Evolutionary conservation across 2,113 vertebrate species (phyloP).

Genomic region (Ictalurus furcatus): DNA sequence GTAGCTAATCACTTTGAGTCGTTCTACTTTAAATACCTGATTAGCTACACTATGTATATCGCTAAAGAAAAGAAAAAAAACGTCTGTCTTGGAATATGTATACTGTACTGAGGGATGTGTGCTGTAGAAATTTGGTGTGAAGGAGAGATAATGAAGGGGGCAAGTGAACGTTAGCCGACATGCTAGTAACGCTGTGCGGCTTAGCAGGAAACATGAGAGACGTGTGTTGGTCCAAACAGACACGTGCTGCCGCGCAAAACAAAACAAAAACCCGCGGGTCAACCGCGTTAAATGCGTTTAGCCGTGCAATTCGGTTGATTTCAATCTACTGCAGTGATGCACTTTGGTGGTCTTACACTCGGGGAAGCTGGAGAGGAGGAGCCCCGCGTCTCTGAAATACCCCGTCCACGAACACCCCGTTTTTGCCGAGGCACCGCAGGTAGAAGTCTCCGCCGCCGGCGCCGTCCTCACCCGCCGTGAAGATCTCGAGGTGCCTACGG

Average conservation of each 20-base stretch:
- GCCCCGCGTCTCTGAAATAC: slow-evolving; percentile 91
- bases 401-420: slow-evolving; percentile 95
- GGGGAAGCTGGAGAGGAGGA: slow-evolving; percentile 89
- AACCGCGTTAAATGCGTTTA: not conserved
- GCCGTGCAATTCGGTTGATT: not conserved
- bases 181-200: slow-evolving; percentile 36
- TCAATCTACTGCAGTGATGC: not conserved
- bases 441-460: slow-evolving; percentile 85
- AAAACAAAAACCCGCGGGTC: slow-evolving; percentile 66
- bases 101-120: not conserved
- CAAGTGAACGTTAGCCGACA: slow-evolving; percentile 19
- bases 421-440: slow-evolving; percentile 92
- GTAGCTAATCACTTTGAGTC: not conserved
- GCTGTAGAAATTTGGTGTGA: not conserved
- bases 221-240: slow-evolving; percentile 53
- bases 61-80: not conserved
- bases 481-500: slow-evolving; percentile 90
- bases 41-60: not conserved
- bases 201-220: slow-evolving; percentile 39
- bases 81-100: no score
- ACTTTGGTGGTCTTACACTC: slow-evolving; percentile 83
- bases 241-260: slow-evolving; percentile 71
- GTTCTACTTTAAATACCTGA: not conserved
- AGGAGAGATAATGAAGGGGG: not conserved
- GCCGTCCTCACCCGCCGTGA: slow-evolving; percentile 79